phyloP scores from a whole-genome alignment of 2,888 invertebrate genomes.

The Eumerus sabulonum region DNA sequence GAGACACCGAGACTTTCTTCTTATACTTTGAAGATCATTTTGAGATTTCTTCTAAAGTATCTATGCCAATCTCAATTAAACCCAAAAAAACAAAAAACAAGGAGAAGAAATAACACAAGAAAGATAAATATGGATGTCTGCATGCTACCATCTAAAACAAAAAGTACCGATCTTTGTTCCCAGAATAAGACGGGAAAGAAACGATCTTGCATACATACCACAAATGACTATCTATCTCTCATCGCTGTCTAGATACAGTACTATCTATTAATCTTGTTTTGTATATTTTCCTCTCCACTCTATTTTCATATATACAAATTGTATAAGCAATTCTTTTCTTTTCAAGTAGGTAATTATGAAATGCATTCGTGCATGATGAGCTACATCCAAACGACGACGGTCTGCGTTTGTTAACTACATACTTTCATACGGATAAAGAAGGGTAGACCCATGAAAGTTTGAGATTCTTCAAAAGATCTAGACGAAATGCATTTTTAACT shows the following conservation, averaged over 20 bases:
- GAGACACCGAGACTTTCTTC: no score
- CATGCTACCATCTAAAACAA: conserved; percentile 2
- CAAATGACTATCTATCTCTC: conserved; percentile 1
- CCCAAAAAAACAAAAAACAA: background rate
- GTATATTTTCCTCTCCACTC: conserved; percentile 1
- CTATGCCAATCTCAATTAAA: conserved; percentile 45
- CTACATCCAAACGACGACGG: conserved; percentile 52
- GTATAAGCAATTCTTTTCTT: conserved; percentile 32
- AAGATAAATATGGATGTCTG: background rate
- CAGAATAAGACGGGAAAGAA: conserved; percentile 5
- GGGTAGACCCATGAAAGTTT: no score
- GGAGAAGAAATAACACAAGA: no score
- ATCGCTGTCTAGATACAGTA: conserved; percentile 10
- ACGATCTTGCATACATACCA: conserved; percentile 37
- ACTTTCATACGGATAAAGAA: no score
- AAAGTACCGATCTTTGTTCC: conserved; percentile 23
- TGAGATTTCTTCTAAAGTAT: conserved; percentile 41
- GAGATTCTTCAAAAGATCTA: conserved; percentile 11
- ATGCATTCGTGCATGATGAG: conserved; percentile 69
- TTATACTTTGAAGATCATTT: background rate
- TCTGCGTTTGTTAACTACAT: conserved; percentile 27
- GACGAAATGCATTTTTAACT: conserved; percentile 40
- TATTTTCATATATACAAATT: conserved; percentile 13
- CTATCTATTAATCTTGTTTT: conserved; percentile 25
- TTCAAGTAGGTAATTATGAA: conserved; percentile 69